Evolutionary conservation across 2,888 invertebrate species (phyloP).

Genomic region (Pollenia angustigena): DNA sequence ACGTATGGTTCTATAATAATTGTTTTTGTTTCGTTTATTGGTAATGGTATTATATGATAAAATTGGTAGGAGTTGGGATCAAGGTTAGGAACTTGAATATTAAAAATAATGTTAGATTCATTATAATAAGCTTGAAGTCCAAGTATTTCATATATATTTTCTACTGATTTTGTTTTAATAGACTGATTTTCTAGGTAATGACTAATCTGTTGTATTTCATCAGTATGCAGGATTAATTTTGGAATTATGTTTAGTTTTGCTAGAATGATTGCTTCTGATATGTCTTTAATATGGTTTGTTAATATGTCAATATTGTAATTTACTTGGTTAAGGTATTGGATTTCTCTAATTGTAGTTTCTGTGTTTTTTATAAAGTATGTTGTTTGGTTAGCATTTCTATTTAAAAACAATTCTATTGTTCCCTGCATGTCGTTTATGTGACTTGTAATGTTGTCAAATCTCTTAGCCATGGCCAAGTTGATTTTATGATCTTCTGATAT

Average conservation of each 20-base stretch:
- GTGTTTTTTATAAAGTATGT: background rate
- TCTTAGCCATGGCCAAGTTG: conserved; percentile 23
- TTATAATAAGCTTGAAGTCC: conserved; percentile 66
- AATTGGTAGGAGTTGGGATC: conserved; percentile 41
- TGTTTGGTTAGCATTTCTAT: background rate
- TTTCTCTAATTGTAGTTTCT: conserved; percentile 17
- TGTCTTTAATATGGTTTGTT: conserved; percentile 47
- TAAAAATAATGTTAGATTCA: conserved; percentile 70
- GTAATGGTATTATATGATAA: background rate
- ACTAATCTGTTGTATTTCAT: conserved; percentile 62
- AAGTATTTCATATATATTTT: conserved; percentile 70
- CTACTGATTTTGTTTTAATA: conserved; percentile 60
- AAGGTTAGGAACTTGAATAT: conserved; percentile 64
- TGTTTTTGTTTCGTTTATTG: background rate
- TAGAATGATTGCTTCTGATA: conserved; percentile 66
- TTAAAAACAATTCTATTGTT: conserved; percentile 18
- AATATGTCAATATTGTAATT: conserved; percentile 52
- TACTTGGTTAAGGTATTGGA: background rate
- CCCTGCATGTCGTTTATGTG: background rate
- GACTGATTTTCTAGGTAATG: conserved; percentile 43
- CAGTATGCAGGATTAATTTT: conserved; percentile 48
- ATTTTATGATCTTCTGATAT: conserved; percentile 39
- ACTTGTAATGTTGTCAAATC: conserved; percentile 3
- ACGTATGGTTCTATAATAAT: background rate
- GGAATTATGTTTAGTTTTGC: conserved; percentile 39